Evolutionary conservation across 2,888 invertebrate species (phyloP).

Genomic region (Bunonema sp.): DNA sequence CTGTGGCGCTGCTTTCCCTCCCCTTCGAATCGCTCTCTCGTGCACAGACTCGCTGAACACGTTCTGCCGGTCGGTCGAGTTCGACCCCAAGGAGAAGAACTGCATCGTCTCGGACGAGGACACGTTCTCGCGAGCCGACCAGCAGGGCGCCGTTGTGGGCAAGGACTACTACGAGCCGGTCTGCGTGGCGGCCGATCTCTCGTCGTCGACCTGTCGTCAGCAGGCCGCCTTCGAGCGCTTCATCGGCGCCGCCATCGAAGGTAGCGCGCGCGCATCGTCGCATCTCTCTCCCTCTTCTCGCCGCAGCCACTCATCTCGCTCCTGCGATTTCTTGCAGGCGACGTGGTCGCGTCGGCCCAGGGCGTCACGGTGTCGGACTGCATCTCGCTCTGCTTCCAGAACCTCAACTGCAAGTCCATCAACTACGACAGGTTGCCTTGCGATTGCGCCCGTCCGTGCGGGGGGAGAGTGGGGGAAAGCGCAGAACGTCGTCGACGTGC

Average conservation of each 20-base stretch:
- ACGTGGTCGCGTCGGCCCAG: constrained; percentile 42
- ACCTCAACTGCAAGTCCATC: constrained; percentile 44
- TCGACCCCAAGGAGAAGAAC: constrained; percentile 40
- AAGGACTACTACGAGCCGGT: constrained; percentile 45
- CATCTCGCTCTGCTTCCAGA: constrained; percentile 44
- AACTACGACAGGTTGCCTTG: constrained; percentile 43
- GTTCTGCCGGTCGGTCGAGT: constrained; percentile 44
- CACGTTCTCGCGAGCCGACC: constrained; percentile 43
- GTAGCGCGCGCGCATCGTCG: constrained; percentile 15
- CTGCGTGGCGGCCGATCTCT: constrained; percentile 44
- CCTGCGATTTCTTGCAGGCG: too few species aligned
- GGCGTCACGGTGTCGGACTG: constrained; percentile 43
- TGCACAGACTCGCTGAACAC: constrained; percentile 44
- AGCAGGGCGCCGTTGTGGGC: constrained; percentile 38
- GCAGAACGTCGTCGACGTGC: constrained; percentile 35
- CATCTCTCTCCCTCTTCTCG: too few species aligned
- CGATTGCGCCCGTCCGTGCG: too few species aligned
- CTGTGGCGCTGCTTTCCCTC: too few species aligned
- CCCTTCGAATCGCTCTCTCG: too few species aligned
- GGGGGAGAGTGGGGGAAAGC: too few species aligned
- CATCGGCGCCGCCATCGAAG: constrained; percentile 42
- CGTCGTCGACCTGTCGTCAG: constrained; percentile 43
- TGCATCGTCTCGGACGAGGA: constrained; percentile 45
- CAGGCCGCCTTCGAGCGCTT: constrained; percentile 44
- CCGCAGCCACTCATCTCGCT: too few species aligned